Percentiles rank a stretch among this genome's conserved stretches.
Conservation (phyloP, 2,888 invertebrate genomes). For the Ochropacha duplaris region DNA sequence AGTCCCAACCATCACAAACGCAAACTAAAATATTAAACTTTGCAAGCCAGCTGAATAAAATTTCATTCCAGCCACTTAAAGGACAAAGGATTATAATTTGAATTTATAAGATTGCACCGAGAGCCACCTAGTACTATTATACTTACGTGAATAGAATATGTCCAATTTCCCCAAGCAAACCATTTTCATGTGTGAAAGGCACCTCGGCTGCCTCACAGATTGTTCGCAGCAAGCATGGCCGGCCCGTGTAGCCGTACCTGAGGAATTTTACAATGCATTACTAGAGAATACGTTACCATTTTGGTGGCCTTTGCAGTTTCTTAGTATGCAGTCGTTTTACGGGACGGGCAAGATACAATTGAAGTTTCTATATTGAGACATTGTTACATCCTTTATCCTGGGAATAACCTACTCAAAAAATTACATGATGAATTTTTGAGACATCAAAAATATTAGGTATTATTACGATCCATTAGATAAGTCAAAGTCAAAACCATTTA, state of each 20-base stretch:
- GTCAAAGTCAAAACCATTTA: too few species aligned
- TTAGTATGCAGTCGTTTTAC: not conserved
- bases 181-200: conserved; percentile 86
- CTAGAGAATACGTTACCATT: conserved; percentile 34
- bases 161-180: conserved; percentile 88
- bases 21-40: not conserved
- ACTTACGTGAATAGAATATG: conserved; percentile 90
- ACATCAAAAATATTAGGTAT: too few species aligned
- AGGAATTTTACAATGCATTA: conserved; percentile 43
- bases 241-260: conserved; percentile 85
- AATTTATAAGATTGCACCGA: not conserved
- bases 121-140: conserved; percentile 38
- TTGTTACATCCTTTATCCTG: too few species aligned
- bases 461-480: too few species aligned
- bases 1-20: too few species aligned
- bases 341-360: too few species aligned
- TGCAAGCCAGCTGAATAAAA: not conserved
- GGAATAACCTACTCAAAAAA: too few species aligned
- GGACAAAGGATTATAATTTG: conserved; percentile 5
- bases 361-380: too few species aligned
- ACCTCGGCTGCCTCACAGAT: conserved; percentile 90
- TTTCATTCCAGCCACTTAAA: not conserved
- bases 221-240: conserved; percentile 87
- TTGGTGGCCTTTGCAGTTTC: conserved; percentile 22
- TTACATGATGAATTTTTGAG: too few species aligned